Percentiles rank a stretch among this genome's conserved stretches.
These are phyloP conservation scores for Bufo gargarizans DNA, from an alignment of 2,113 vertebrate genomes.

Conservation along the genomic window DNA sequence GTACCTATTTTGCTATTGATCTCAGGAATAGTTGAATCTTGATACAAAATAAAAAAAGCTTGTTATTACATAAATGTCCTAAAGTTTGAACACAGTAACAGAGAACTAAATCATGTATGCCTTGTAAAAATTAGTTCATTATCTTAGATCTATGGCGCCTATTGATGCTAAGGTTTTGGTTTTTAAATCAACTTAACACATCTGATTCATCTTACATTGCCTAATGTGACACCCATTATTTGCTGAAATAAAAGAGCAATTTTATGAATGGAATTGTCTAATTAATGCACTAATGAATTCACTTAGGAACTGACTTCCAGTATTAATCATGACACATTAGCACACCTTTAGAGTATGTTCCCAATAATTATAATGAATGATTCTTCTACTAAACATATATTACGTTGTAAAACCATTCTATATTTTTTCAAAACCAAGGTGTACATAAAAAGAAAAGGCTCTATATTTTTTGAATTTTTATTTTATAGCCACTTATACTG, in stretches of 20 bases:
- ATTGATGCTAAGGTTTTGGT: constrained; percentile 1
- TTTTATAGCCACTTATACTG: not conserved
- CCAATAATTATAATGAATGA: constrained; percentile 24
- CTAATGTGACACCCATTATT: constrained; percentile 6
- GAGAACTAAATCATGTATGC: not conserved
- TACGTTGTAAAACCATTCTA: not conserved
- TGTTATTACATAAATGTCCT: not conserved
- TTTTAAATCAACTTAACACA: constrained; percentile 38
- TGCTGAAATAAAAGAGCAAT: constrained; percentile 4
- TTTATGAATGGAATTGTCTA: constrained; percentile 39
- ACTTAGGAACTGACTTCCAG: constrained; percentile 37
- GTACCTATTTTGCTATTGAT: not conserved
- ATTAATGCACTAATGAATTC: constrained; percentile 41
- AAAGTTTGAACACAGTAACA: not conserved
- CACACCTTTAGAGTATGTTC: constrained; percentile 20
- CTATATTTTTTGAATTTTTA: not conserved
- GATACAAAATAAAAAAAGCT: not conserved
- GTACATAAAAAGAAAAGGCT: not conserved
- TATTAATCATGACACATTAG: constrained; percentile 48
- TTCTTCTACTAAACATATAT: not conserved
- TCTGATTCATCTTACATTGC: constrained; percentile 31
- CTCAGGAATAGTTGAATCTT: not conserved
- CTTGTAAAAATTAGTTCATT: not conserved
- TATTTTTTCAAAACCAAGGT: not conserved
- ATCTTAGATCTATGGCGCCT: not conserved